Evolutionary conservation across 2,113 vertebrate genomes (phyloP), one percentile per base, ranked within the genome.

Genomic region (Pachyramphus minor): DNA sequence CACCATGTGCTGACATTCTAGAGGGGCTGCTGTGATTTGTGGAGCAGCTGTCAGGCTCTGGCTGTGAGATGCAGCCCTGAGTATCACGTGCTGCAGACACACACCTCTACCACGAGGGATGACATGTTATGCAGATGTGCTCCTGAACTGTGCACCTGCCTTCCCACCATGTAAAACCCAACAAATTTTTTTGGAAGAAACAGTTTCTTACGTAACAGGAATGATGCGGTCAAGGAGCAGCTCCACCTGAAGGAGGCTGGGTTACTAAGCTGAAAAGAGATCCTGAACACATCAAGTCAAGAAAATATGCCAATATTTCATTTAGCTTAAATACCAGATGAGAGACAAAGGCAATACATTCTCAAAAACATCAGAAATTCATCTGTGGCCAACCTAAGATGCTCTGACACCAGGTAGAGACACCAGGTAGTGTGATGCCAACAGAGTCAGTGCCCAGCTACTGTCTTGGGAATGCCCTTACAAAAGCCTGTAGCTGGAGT

Each of bases 21-120:
- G 22, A 71, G 33, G 19, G 18, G 6, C 33, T 75, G 35, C 41
- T 0, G 1, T 35, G 69, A 35, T 39, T 73, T 24, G 21, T 4
- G 8, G 62, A 77, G 50, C 37, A 84, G 22, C 45, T 10, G 0
- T 17, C 7, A 30, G 30, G 41, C n/a, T 64, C 30, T 1, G 11
- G 47, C 66, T 5, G 1, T 9, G 64, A 77, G 52, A 78, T 17
- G 31, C 8, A 81, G 59, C 67, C 60, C 35, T 4, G 1, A 39
- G 59, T 35, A 86, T 12, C 47, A 11, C 4, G 7, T 30, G 27
- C 42, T 50, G 76, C 52, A 76, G 58, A 68, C 21, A 42, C 83
- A 53, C 39, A 25, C 22, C 33, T 52, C 31, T 0, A 13, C 25
- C 5, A 2, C 0, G 0, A 41, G 15, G 37, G 35, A 24, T 2